Base-by-base conservation (phyloP, 2,888 invertebrate genomes). In the Acheta domesticus region DNA sequence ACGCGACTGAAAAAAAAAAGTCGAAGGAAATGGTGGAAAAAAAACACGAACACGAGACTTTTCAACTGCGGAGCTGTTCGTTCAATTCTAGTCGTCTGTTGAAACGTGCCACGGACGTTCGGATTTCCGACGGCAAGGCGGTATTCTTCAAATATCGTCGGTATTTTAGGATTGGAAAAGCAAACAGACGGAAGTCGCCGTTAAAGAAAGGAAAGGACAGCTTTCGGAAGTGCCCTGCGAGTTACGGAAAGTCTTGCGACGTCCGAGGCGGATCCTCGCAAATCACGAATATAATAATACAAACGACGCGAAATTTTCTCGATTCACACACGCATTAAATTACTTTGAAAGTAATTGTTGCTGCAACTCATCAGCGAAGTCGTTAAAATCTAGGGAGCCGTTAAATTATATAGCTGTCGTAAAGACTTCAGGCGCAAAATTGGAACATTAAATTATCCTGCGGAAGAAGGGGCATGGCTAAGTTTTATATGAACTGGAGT, bases 361-460 rank as follows among this genome's bases (percentile, higher is more conserved):
- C 14, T 19, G 62, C 62, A 62, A 62, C 62, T 62, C 62, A 62
- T 62, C 62, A 62, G 62, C 12, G 62, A 62, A 62, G 62, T 62
- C 62, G 62, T 62, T 62, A 62, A 62, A 62, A 62, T 62, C 62
- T 62, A n/a, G 62, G n/a, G n/a, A n/a, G 62, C 62, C 62, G 62
- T 62, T 62, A 62, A 62, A 62, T 62, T 62, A 62, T 62, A 62
- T 62, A 62, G 62, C 62, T 62, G 62, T 62, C 62, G 62, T 62
- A 62, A 62, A 62, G 62, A 62, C 62, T 62, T 62, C 62, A 62
- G 62, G n/a, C 62, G 62, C 62, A 62, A 62, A 62, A 62, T 62
- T 62, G 62, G 62, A 62, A 62, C 62, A 62, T 62, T 62, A 62
- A 62, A 62, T 62, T 62, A 62, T 62, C 62, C 62, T 62, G 62